A percentile compares a stretch with the other conserved stretches of the same genome.
phyloP scores from a whole-genome alignment of 2,888 invertebrate species.

The Cheilosia vulpina region DNA sequence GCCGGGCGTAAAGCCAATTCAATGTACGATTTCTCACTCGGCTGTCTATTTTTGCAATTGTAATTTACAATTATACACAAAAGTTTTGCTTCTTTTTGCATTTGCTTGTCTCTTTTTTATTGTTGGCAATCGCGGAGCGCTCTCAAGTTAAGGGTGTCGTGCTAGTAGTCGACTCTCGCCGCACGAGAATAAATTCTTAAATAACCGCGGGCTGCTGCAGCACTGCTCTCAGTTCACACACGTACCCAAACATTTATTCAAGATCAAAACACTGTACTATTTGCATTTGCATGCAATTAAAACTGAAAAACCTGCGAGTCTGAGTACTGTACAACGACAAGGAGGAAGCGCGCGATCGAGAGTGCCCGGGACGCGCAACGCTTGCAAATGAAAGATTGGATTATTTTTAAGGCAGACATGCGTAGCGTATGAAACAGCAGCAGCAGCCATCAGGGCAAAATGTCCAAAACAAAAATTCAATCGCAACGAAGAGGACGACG shows the following conservation, averaged over 20 bases:
- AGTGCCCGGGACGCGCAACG: slow-evolving; percentile 9
- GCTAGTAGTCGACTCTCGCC: neutral
- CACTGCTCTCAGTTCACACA: slow-evolving; percentile 4
- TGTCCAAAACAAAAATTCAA: slow-evolving; percentile 39
- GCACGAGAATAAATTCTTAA: slow-evolving; percentile 23
- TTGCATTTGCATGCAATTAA: slow-evolving; percentile 72
- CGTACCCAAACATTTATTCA: slow-evolving; percentile 69
- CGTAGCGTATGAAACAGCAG: slow-evolving; percentile 60
- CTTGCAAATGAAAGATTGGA: slow-evolving; percentile 41
- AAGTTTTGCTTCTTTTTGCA: slow-evolving; percentile 9
- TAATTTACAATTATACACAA: slow-evolving; percentile 65
- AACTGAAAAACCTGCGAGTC: slow-evolving; percentile 32
- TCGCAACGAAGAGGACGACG: slow-evolving; percentile 30
- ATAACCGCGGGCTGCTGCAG: slow-evolving; percentile 27
- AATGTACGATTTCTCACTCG: slow-evolving; percentile 66
- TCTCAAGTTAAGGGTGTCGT: slow-evolving; percentile 41
- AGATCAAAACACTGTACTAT: slow-evolving; percentile 73
- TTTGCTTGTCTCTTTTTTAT: slow-evolving; percentile 16
- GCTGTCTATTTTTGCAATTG: slow-evolving; percentile 73
- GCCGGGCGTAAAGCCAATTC: slow-evolving; percentile 71
- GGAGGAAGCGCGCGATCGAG: neutral
- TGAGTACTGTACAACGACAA: neutral
- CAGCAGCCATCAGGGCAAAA: slow-evolving; percentile 21
- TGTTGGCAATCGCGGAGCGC: slow-evolving; percentile 34
- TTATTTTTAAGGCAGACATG: slow-evolving; percentile 72